A percentile compares a stretch with the other conserved stretches of the same genome.
phyloP scores from a whole-genome alignment of 2,113 vertebrate species.

The Leptobrachium leishanense region DNA sequence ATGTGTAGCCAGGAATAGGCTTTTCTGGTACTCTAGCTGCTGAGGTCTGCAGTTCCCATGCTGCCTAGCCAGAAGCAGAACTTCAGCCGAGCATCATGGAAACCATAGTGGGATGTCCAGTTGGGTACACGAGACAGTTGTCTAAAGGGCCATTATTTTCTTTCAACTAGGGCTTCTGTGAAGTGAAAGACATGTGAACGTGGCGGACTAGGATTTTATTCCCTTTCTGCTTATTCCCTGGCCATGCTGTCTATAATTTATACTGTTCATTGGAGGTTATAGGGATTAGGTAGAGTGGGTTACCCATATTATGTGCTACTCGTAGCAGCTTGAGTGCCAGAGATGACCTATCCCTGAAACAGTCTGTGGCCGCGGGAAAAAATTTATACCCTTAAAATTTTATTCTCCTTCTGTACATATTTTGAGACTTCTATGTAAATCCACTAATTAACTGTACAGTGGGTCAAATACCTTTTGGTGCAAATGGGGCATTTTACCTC shows the following conservation, averaged over 20 bases:
- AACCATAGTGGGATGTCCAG: too few species aligned
- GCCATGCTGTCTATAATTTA: too few species aligned
- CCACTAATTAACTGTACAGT: conserved; percentile 24
- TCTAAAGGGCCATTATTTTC: too few species aligned
- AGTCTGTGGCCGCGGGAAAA: neutral
- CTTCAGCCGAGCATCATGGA: too few species aligned
- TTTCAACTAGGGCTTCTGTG: too few species aligned
- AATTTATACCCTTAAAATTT: conserved; percentile 5
- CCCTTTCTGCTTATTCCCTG: too few species aligned
- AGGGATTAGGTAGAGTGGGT: too few species aligned
- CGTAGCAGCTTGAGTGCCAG: neutral
- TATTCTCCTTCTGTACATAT: conserved; percentile 21
- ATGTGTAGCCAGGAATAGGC: neutral
- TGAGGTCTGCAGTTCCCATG: neutral
- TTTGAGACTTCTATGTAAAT: conserved; percentile 29
- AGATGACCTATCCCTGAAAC: neutral
- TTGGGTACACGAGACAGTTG: too few species aligned
- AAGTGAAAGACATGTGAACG: too few species aligned
- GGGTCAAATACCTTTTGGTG: conserved; percentile 15
- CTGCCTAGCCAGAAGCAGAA: neutral
- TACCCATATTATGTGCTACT: too few species aligned
- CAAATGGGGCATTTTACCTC: conserved; percentile 11
- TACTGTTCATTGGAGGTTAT: too few species aligned
- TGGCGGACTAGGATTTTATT: too few species aligned
- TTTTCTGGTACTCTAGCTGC: neutral